A percentile compares a stretch with the other conserved stretches of the same genome.
These are phyloP conservation scores for Orius insidiosus DNA, from an alignment of 1,140 invertebrate genomes.

Conservation along the genomic window DNA sequence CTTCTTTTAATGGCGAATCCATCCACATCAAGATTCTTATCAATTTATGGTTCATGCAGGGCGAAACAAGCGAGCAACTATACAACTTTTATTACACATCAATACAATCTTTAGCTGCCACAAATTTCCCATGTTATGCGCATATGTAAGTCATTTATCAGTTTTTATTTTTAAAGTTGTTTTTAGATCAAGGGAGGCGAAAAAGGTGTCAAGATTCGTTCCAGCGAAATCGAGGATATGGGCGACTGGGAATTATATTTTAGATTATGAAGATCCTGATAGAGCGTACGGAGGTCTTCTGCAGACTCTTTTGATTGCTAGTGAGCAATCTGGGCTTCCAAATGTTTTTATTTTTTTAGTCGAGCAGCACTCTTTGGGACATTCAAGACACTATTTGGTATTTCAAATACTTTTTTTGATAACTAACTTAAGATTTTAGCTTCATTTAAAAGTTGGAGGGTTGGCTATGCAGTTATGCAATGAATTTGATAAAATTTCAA, in stretches of 20 bases:
- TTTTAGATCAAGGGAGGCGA: constrained; percentile 33
- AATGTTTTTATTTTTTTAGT: constrained; percentile 37
- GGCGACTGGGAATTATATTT: constrained; percentile 42
- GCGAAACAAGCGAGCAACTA: constrained; percentile 39
- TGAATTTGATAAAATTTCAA: constrained; percentile 24
- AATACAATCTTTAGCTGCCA: constrained; percentile 44
- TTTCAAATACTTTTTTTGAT: constrained; percentile 11
- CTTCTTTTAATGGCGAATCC: constrained; percentile 40
- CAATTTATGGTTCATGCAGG: constrained; percentile 48
- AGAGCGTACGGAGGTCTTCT: constrained; percentile 39
- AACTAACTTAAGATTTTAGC: no score
- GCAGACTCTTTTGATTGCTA: constrained; percentile 38
- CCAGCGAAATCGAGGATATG: constrained; percentile 30
- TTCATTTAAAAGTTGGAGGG: constrained; percentile 38
- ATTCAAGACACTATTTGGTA: constrained; percentile 34
- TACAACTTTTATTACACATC: constrained; percentile 55
- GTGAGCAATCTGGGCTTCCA: constrained; percentile 38
- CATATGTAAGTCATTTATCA: constrained; percentile 31
- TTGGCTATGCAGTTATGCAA: constrained; percentile 23
- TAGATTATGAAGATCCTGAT: constrained; percentile 40
- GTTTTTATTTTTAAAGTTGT: neutral
- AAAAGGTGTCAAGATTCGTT: constrained; percentile 37
- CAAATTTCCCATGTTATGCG: constrained; percentile 41
- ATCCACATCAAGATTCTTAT: constrained; percentile 40
- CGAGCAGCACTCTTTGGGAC: constrained; percentile 37